Evolutionary conservation across 2,797 vertebrate genomes (phyloP).

Genomic region (Moxostoma hubbsi): DNA sequence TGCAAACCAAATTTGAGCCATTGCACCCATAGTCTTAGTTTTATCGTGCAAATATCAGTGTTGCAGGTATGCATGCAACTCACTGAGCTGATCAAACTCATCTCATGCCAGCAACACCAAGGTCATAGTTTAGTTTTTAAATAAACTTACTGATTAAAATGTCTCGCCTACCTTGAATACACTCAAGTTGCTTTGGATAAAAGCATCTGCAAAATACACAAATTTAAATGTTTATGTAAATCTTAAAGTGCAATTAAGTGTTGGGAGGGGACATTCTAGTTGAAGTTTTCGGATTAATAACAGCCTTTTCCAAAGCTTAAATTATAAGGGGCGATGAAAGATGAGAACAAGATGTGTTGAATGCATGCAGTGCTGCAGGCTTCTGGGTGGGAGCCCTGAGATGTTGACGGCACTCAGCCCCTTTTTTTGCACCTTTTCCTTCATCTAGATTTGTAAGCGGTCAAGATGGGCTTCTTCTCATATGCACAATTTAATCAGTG

Average conservation of each 20-base stretch:
- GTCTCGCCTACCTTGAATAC: too few relatives aligned
- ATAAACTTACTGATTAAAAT: too few relatives aligned
- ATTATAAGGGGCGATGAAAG: not conserved
- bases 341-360: conserved; percentile 1
- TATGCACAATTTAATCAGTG: not conserved
- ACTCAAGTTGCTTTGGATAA: too few relatives aligned
- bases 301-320: not conserved
- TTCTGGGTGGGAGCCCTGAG: too few relatives aligned
- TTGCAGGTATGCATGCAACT: not conserved
- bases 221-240: too few relatives aligned
- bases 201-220: too few relatives aligned
- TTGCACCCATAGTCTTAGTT: not conserved
- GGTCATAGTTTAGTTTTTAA: too few relatives aligned
- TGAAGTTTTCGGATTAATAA: conserved; percentile 8
- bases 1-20: not conserved
- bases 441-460: not conserved
- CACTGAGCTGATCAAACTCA: not conserved
- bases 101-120: not conserved
- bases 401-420: too few relatives aligned
- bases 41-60: not conserved
- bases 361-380: not conserved
- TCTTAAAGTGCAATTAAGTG: not conserved
- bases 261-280: not conserved
- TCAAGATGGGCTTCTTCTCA: not conserved
- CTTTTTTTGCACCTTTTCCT: not conserved